Conservation (phyloP, 2,888 invertebrate species). For the Brenthis daphne region DNA sequence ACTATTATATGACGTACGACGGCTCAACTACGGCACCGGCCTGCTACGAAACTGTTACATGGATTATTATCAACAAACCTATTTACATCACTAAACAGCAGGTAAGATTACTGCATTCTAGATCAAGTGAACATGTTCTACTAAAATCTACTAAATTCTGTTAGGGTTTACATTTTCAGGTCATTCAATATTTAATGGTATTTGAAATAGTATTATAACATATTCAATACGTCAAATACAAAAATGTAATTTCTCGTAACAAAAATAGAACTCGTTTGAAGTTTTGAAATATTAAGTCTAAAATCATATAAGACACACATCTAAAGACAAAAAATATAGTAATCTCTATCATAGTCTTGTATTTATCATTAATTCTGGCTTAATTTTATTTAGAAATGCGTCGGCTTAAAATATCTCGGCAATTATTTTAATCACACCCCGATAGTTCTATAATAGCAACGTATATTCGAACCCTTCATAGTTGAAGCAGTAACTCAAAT, state of each 20-base stretch:
- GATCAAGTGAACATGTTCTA: neutral
- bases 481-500: slow-evolving; percentile 41
- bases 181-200: neutral
- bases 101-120: slow-evolving; percentile 78
- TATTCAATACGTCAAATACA: too few species aligned
- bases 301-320: too few species aligned
- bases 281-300: too few species aligned
- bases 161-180: neutral
- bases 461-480: slow-evolving; percentile 36
- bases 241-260: too few species aligned
- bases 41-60: slow-evolving; percentile 99
- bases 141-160: neutral
- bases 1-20: slow-evolving; percentile 99
- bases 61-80: slow-evolving; percentile 98
- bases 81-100: slow-evolving; percentile 99
- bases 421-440: slow-evolving; percentile 28
- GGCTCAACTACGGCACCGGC: slow-evolving; percentile 98
- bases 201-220: too few species aligned
- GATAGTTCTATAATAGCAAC: slow-evolving; percentile 29
- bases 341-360: too few species aligned
- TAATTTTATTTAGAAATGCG: slow-evolving; percentile 1
- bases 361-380: neutral
- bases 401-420: slow-evolving; percentile 16
- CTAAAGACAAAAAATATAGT: too few species aligned
- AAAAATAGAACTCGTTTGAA: too few species aligned